A percentile compares a stretch with the other conserved stretches of the same genome.
These are phyloP conservation scores for Patella depressa DNA, from an alignment of 2,888 invertebrate genomes.

Conservation along the genomic window DNA sequence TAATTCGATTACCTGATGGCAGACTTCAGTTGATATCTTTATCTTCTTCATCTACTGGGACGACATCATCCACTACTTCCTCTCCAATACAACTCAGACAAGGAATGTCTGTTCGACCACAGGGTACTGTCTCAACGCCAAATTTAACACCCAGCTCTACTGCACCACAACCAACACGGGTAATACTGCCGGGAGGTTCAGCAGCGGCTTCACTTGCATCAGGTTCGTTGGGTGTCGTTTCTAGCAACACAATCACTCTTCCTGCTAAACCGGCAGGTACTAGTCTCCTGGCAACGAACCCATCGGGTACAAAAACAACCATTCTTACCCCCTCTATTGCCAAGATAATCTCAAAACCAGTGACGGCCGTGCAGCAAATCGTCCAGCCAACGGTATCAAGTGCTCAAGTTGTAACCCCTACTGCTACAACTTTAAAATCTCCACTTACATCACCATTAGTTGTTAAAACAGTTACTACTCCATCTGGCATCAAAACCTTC, in stretches of 20 bases:
- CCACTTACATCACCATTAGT: slow-evolving; percentile 1
- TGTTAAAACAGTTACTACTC: slow-evolving; percentile 14
- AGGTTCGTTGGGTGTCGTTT: slow-evolving; percentile 12
- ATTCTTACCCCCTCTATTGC: slow-evolving; percentile 24
- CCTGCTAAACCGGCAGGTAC: slow-evolving; percentile 19
- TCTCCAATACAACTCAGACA: slow-evolving; percentile 17
- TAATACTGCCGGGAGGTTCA: slow-evolving; percentile 36
- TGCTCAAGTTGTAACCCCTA: slow-evolving; percentile 12
- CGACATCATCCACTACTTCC: slow-evolving; percentile 30
- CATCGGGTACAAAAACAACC: slow-evolving; percentile 19
- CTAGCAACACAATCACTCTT: slow-evolving; percentile 15
- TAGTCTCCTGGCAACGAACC: slow-evolving; percentile 17
- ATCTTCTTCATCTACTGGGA: slow-evolving; percentile 61
- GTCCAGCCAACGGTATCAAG: slow-evolving; percentile 3
- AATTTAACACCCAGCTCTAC: slow-evolving; percentile 22
- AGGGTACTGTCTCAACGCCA: slow-evolving; percentile 13
- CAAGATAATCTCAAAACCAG: slow-evolving; percentile 24
- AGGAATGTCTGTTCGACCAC: background rate
- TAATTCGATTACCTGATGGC: slow-evolving; percentile 93
- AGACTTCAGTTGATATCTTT: slow-evolving; percentile 85
- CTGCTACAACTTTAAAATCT: slow-evolving; percentile 8
- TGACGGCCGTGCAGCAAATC: slow-evolving; percentile 17
- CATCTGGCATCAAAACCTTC: slow-evolving; percentile 28
- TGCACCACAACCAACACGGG: slow-evolving; percentile 41
- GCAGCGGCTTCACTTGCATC: slow-evolving; percentile 34